phyloP scores from a whole-genome alignment of 2,797 vertebrate genomes.

The Decapterus maruadsi region DNA sequence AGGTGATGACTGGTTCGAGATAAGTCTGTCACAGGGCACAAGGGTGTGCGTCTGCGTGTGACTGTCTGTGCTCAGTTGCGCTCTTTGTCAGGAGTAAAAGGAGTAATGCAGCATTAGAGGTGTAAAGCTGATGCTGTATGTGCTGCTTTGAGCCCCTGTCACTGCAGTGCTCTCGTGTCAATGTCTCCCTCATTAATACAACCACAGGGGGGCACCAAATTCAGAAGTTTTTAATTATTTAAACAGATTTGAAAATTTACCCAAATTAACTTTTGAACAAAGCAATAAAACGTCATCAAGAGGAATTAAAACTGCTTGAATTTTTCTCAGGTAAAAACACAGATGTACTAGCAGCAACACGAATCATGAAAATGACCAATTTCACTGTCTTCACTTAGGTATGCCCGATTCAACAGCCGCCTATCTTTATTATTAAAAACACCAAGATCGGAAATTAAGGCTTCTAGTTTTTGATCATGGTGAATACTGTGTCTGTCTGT shows the following conservation, averaged over 20 bases:
- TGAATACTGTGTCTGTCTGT: too few relatives aligned
- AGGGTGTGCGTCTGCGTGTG: slow-evolving; percentile 1
- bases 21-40: slow-evolving; percentile 30
- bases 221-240: slow-evolving; percentile 21
- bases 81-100: slow-evolving; percentile 8
- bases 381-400: neutral
- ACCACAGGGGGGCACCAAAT: slow-evolving; percentile 49
- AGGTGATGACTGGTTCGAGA: slow-evolving; percentile 67
- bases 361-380: neutral
- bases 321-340: neutral
- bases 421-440: too few relatives aligned
- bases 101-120: neutral
- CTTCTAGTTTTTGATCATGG: too few relatives aligned
- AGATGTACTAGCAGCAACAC: too few relatives aligned
- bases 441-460: too few relatives aligned
- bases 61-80: neutral
- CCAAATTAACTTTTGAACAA: neutral
- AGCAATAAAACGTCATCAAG: neutral
- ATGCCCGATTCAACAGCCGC: too few relatives aligned
- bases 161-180: neutral
- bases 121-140: slow-evolving; percentile 7
- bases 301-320: neutral
- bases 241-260: too few relatives aligned
- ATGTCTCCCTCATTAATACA: neutral
- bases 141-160: neutral